These are phyloP conservation scores for Falco naumanni DNA, from an alignment of 2,797 vertebrate genomes.

Conservation along the genomic window DNA sequence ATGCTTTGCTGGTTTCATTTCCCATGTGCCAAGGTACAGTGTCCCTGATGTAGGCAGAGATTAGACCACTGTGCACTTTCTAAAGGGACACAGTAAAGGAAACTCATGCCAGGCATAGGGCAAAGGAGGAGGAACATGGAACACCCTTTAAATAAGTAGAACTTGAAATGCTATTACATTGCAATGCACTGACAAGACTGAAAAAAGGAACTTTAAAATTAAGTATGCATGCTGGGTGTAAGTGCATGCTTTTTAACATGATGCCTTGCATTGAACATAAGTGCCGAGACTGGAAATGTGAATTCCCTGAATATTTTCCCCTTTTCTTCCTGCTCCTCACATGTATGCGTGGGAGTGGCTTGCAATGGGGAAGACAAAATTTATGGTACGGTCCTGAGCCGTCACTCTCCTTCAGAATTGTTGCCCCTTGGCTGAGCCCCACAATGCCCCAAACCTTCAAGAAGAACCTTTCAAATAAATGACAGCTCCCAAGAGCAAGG, in stretches of 20 bases:
- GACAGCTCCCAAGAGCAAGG: neutral
- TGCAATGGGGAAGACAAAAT: neutral
- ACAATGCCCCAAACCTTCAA: neutral
- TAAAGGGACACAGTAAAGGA: neutral
- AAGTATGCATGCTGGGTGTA: neutral
- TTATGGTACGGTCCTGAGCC: neutral
- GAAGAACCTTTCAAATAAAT: conserved; percentile 5
- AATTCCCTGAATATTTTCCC: neutral
- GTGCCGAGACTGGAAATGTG: neutral
- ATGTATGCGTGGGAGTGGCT: neutral
- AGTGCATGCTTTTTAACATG: neutral
- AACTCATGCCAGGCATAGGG: neutral
- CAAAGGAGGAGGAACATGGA: neutral
- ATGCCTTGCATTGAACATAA: neutral
- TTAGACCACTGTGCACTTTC: neutral
- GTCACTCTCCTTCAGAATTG: neutral
- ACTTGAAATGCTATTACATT: neutral
- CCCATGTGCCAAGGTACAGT: neutral
- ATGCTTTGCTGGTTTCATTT: neutral
- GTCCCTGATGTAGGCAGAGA: fast-evolving
- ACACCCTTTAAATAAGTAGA: neutral
- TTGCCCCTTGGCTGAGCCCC: neutral
- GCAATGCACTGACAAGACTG: neutral
- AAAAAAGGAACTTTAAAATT: neutral
- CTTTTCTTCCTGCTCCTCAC: neutral